Evolutionary conservation across 2,113 vertebrate species (phyloP).

Genomic region (Dolichotis patagonum): DNA sequence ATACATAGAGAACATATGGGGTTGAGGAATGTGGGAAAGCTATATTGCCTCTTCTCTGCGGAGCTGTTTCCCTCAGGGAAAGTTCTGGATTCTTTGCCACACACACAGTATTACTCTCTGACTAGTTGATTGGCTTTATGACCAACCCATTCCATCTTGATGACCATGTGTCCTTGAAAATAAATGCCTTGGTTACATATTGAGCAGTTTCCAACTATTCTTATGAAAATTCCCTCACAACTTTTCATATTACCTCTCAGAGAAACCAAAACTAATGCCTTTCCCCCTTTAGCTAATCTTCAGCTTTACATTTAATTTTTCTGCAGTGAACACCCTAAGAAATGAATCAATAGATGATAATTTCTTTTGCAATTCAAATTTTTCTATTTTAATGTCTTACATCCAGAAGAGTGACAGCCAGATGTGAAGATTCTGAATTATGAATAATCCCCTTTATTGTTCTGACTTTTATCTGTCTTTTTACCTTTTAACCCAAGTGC

Average conservation of each 20-base stretch:
- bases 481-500: conserved; percentile 55
- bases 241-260: not conserved
- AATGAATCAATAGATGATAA: conserved; percentile 64
- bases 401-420: conserved; percentile 37
- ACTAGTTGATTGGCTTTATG: not conserved
- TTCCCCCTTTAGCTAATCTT: not conserved
- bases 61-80: not conserved
- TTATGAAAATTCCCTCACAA: not conserved
- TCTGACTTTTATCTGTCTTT: conserved; percentile 49
- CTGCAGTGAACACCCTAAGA: conserved; percentile 35
- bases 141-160: not conserved
- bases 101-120: too few relatives aligned
- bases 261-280: not conserved
- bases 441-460: conserved; percentile 57
- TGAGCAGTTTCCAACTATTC: not conserved
- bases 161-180: not conserved
- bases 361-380: conserved; percentile 70
- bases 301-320: conserved; percentile 56
- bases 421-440: conserved; percentile 53
- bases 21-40: not conserved
- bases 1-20: too few relatives aligned
- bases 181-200: not conserved
- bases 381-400: conserved; percentile 59
- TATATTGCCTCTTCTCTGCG: not conserved
- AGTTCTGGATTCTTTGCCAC: not conserved